Evolutionary conservation across 2,797 vertebrate species (phyloP), one percentile per base, ranked within the genome.

Genomic region (Lacerta bilineata): DNA sequence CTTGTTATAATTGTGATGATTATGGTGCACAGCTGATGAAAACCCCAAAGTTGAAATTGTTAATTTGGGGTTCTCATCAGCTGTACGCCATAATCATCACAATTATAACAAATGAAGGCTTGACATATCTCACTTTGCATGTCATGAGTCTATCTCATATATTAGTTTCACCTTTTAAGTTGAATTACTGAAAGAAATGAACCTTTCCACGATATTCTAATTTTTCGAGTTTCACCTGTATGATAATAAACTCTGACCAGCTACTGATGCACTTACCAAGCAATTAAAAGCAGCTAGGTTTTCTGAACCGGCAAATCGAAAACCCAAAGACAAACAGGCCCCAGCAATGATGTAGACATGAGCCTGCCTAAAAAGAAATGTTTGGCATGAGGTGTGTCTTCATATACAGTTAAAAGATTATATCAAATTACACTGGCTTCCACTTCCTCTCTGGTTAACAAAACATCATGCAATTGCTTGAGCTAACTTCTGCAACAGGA

Each of bases 301-400:
- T 93, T 98, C 98, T 25, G 99, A 99, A 13, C 99, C 99, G 1
- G 99, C 99, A 91, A 99, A 99, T 91, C 98, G 98, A 93, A 99
- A 98, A 59, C 99, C 99, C 93, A 99, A 95, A 3, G 99, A 98
- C 95, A 99, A 96, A 83, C 99, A 99, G 0, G 98, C 99, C 68
- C 99, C 99, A 2, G 99, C 98, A 0, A 99, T 98, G 59, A 99
- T 99, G 96, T 99, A 99, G 94, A 99, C 98, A 4, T 99, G 98
- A 76, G 98, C 99, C 97, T 99, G 98, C 91, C 99, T 99, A 94
- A 88, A 94, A 91, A 92, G 15, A 83, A 93, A 90, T 46, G 93
- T 2, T 55, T 90, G 87, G 92, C 74, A 93, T 91, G 84, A 94
- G 25, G n/a, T 20, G 18, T 33, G 11, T 43, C 71, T 68, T 80